Conservation (phyloP, 2,888 invertebrate species). For the Aphodius granarius region DNA sequence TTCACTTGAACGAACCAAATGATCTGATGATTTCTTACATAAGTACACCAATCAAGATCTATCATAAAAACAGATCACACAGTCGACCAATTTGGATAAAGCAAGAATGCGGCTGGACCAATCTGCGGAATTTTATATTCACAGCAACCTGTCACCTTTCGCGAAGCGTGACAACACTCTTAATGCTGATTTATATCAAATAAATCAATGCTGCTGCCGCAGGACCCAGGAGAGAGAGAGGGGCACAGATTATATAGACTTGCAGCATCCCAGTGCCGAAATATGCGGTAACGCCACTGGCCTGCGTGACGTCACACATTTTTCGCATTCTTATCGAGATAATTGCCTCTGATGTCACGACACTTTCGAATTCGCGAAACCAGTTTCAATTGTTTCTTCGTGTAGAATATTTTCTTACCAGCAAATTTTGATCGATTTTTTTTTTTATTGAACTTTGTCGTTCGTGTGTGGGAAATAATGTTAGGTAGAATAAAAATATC, state of each 20-base stretch:
- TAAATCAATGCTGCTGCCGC: conserved; percentile 17
- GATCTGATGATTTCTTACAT: too few relatives aligned
- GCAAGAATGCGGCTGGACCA: background rate
- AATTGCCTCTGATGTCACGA: conserved; percentile 21
- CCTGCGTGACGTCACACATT: conserved; percentile 21
- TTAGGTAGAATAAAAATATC: too few relatives aligned
- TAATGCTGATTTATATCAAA: conserved; percentile 14
- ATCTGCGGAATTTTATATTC: background rate
- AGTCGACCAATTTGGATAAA: background rate
- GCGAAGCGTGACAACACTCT: conserved; percentile 8
- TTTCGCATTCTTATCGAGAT: conserved; percentile 22
- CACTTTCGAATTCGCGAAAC: background rate
- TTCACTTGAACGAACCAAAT: too few relatives aligned
- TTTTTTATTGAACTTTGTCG: background rate
- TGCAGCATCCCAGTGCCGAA: background rate
- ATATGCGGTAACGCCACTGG: conserved; percentile 20
- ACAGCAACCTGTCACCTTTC: background rate
- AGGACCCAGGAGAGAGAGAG: background rate
- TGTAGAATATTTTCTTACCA: too few relatives aligned
- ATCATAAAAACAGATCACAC: background rate
- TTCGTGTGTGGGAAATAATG: too few relatives aligned
- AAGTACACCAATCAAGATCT: too few relatives aligned
- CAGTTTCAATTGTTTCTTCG: background rate
- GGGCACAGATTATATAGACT: conserved; percentile 6
- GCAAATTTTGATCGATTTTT: background rate